A percentile compares a stretch with the other conserved stretches of the same genome.
Evolutionary conservation across 2,113 vertebrate genomes (phyloP).

Genomic region (Phoenicopterus ruber): DNA sequence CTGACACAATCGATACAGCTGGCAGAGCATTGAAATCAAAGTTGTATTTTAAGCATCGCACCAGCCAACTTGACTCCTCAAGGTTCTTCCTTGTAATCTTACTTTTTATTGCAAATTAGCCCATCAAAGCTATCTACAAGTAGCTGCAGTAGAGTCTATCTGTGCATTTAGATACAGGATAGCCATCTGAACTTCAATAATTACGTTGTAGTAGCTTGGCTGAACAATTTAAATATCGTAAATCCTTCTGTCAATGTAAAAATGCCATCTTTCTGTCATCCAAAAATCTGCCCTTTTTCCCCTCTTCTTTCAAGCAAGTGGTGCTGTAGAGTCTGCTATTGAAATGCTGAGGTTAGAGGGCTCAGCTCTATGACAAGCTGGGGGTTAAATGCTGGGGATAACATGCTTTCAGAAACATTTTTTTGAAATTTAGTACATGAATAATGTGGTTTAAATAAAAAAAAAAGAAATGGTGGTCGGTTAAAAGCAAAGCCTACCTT

Average conservation of each 20-base stretch:
- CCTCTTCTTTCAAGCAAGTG: neutral
- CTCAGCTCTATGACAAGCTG: neutral
- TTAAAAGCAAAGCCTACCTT: neutral
- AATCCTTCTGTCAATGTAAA: neutral
- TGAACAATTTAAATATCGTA: neutral
- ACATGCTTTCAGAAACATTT: neutral
- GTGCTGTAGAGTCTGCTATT: neutral
- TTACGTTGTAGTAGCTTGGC: neutral
- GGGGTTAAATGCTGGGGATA: slow-evolving; percentile 7
- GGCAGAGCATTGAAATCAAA: neutral
- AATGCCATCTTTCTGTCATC: neutral
- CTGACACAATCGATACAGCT: neutral
- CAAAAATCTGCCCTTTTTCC: neutral
- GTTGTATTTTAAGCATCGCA: slow-evolving; percentile 18
- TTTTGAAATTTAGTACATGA: neutral
- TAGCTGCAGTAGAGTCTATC: neutral
- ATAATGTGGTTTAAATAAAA: neutral
- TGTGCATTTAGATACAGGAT: neutral
- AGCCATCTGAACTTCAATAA: neutral
- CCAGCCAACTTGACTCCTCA: neutral
- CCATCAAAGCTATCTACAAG: neutral
- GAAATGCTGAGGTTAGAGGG: slow-evolving; percentile 9
- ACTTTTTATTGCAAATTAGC: neutral
- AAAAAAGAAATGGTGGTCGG: neutral
- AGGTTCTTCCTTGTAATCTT: neutral